Base-by-base conservation (phyloP, 2,888 invertebrate species). In the Mesorhabditis belari region DNA sequence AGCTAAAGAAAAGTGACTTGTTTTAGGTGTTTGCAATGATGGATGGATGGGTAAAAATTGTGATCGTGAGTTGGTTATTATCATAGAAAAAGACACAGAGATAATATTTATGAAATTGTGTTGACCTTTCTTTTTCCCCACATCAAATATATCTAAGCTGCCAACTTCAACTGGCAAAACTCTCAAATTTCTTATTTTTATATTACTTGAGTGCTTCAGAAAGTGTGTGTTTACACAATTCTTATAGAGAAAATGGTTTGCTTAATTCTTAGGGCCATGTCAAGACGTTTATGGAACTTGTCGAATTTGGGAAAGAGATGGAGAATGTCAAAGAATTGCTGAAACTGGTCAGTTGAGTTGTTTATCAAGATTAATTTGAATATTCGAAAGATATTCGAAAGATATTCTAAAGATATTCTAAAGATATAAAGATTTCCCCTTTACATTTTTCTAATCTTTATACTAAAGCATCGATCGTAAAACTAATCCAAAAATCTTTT, bases 1-100 rank as follows among this genome's bases (percentile, higher is more conserved):
- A n/a, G n/a, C n/a, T n/a, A n/a, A n/a, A n/a, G n/a, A n/a, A n/a
- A n/a, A n/a, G n/a, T n/a, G n/a, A n/a, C n/a, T n/a, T n/a, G n/a
- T n/a, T n/a, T n/a, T n/a, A n/a, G n/a, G n/a, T n/a, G n/a, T 62
- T 9, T 72, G 72, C 49, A 49, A 62, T 0, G 59, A 64, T 5
- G 72, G 72, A 53, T 72, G 69, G 69, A 72, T 72, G 72, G 72
- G 72, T 6, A 55, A 64, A 29, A 65, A 72, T 57, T 72, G 72
- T 59, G 72, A 72, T 44, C 49, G 71, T 69, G 23, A 61, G 52
- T 49, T 55, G 3, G 28, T 12, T 4, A n/a, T n/a, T n/a, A n/a
- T n/a, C n/a, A n/a, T n/a, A n/a, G n/a, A n/a, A n/a, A n/a, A n/a
- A n/a, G n/a, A n/a, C n/a, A n/a, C n/a, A n/a, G n/a, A n/a, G n/a